Percentiles rank a stretch among this genome's conserved stretches.
phyloP scores from a whole-genome alignment of 2,888 invertebrate species.

The Campoplex nolae region DNA sequence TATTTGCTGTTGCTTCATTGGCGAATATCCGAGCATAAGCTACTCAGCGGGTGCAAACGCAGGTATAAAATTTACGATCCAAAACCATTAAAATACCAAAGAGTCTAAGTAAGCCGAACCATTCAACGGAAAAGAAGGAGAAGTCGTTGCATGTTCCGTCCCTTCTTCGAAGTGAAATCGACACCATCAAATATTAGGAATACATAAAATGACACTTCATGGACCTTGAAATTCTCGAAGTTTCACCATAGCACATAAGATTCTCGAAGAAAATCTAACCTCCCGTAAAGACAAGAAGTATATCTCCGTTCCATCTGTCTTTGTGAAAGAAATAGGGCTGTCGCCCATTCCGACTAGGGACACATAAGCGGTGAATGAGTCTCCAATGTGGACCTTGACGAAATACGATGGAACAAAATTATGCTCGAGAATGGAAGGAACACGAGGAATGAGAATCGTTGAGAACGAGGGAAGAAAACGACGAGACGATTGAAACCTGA shows the following conservation, averaged over 20 bases:
- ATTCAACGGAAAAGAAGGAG: not conserved
- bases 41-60: conserved; percentile 54
- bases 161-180: conserved; percentile 72
- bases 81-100: not conserved
- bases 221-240: conserved; percentile 56
- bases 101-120: not conserved
- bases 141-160: not conserved
- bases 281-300: not conserved
- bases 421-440: conserved; percentile 1
- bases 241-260: conserved; percentile 11
- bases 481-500: conserved; percentile 63
- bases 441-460: conserved; percentile 22
- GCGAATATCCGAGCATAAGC: conserved; percentile 68
- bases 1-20: conserved; percentile 74
- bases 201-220: conserved; percentile 67
- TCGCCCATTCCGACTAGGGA: conserved; percentile 48
- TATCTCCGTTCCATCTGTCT: conserved; percentile 4
- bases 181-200: conserved; percentile 74
- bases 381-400: not conserved
- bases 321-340: conserved; percentile 58
- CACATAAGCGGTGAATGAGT: conserved; percentile 32
- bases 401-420: not conserved
- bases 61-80: not conserved
- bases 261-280: not conserved
- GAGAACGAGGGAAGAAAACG: conserved; percentile 64